Base-by-base conservation (phyloP, 2,113 vertebrate genomes). In the Ceratotherium simum region DNA sequence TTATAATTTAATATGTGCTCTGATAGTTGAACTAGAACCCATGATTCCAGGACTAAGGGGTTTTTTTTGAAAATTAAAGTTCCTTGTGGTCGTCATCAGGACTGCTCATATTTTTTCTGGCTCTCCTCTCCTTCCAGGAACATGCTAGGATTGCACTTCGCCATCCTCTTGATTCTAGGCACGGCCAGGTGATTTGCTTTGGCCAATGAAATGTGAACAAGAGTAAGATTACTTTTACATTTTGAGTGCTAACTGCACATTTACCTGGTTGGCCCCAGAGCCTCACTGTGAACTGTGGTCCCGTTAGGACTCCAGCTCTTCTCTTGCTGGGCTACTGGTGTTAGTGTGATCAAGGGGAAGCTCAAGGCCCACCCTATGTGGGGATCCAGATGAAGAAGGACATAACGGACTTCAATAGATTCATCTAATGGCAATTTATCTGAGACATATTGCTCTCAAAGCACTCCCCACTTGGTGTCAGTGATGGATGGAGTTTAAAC, bases 281-380 rank as follows among this genome's bases (percentile, higher is more conserved):
- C 10, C 60, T 97, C 64, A 56, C 13, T 58, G 17, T 76, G 51
- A 33, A 79, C 17, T 46, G 11, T 91, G 76, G 70, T 64, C 31
- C 5, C 12, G 12, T 16, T n/a, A 92, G 33, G 42, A 75, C 10
- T n/a, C 48, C 2, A 27, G 12, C 65, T 80, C 51, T 75, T 91
- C 25, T 60, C 17, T 42, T 54, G 18, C 23, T 73, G 84, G 12
- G 5, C 5, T 62, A 67, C 16, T 60, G 42, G 29, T 31, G 21
- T 31, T 80, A 27, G 29, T 93, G 82, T 92, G 78, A 54, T 90
- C 39, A 92, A 56, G 46, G 46, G 64, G 67, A 86, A 96, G 29
- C 31, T 67, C 21, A 54, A 42, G 29, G 46, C 27, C 8, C 20
- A 36, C 25, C 17, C 54, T 56, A 0, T 42, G 39, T 33, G 36